Percentiles rank a stretch among this genome's conserved stretches.
Evolutionary conservation across 1,140 invertebrate species (phyloP).

Genomic region (Eciton burchellii): DNA sequence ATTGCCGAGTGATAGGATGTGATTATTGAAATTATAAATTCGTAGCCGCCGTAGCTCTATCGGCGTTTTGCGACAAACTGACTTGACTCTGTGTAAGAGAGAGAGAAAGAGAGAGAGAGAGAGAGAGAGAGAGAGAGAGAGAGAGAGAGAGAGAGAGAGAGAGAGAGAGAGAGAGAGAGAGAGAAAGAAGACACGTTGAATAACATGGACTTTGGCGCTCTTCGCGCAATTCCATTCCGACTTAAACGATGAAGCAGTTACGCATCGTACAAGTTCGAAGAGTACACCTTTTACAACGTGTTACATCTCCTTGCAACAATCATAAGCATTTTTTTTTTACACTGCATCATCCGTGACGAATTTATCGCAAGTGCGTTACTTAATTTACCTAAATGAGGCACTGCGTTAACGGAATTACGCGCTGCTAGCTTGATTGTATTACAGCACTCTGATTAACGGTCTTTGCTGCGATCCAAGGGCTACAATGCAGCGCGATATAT

Average conservation of each 20-base stretch:
- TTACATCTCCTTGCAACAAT: no score
- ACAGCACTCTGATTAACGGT: slow-evolving; percentile 28
- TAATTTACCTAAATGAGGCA: slow-evolving; percentile 20
- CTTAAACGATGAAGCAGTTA: no score
- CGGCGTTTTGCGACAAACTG: slow-evolving; percentile 18
- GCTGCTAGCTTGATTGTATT: slow-evolving; percentile 17
- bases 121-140: no score
- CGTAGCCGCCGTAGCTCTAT: slow-evolving; percentile 19
- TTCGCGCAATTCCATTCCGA: no score
- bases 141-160: no score
- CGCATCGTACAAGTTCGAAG: neutral
- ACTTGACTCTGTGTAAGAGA: neutral
- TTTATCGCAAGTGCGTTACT: neutral
- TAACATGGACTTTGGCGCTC: no score
- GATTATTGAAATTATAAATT: slow-evolving; percentile 57
- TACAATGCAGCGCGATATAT: slow-evolving; percentile 26
- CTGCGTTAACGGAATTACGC: slow-evolving; percentile 30
- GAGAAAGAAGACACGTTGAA: no score
- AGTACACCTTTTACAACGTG: slow-evolving; percentile 8
- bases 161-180: no score
- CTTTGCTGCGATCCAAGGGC: slow-evolving; percentile 34
- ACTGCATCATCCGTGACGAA: neutral
- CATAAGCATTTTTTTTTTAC: neutral
- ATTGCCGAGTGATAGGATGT: slow-evolving; percentile 38
- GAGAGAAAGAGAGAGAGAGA: no score